phyloP scores from a whole-genome alignment of 2,113 vertebrate species.

The Pardalotus punctatus region DNA sequence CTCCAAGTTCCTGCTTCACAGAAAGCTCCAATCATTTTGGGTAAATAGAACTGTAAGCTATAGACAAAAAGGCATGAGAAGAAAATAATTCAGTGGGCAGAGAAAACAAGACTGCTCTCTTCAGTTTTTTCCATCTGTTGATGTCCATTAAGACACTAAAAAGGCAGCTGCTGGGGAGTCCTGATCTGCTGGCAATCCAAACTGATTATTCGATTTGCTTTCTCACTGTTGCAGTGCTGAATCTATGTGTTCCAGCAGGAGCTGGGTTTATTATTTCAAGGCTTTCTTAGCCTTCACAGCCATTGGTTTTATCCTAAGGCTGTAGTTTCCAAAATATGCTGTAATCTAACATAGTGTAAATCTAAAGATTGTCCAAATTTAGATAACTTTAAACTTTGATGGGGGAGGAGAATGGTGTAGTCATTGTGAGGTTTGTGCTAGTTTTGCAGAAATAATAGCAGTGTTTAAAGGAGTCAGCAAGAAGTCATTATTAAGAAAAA shows the following conservation, averaged over 20 bases:
- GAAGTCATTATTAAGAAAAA: background rate
- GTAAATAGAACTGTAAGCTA: constrained; percentile 4
- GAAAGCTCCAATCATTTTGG: background rate
- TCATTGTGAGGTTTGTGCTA: background rate
- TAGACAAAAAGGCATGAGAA: background rate
- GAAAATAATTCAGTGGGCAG: background rate
- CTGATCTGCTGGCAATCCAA: background rate
- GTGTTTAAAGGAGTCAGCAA: background rate
- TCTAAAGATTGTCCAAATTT: background rate
- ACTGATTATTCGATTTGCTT: constrained; percentile 15
- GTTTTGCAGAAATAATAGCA: background rate
- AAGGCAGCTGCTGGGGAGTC: background rate
- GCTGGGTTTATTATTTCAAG: background rate
- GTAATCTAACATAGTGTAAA: background rate
- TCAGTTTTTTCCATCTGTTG: constrained; percentile 30
- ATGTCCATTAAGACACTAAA: constrained; percentile 17
- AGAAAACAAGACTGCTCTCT: background rate
- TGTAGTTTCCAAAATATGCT: background rate
- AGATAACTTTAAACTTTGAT: background rate
- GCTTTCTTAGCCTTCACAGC: background rate
- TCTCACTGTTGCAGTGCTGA: background rate
- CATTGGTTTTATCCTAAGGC: background rate
- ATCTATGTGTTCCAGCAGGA: background rate
- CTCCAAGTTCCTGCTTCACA: background rate
- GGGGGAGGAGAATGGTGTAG: background rate